These are phyloP conservation scores for Anguilla obscura DNA, from an alignment of 2,797 vertebrate genomes.

Conservation along the genomic window DNA sequence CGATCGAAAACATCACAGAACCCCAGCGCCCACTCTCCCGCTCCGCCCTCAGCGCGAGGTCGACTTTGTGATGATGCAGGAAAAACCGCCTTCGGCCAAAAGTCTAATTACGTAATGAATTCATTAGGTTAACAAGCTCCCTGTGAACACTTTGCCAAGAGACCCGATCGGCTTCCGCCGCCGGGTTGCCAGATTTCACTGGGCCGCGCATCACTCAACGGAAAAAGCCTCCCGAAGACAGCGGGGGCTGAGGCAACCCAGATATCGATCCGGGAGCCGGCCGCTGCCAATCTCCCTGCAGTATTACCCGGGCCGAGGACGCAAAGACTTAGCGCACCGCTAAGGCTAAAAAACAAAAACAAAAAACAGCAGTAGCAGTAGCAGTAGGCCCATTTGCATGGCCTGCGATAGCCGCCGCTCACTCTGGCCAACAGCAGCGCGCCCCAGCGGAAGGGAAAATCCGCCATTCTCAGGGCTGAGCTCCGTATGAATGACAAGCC, in stretches of 20 bases:
- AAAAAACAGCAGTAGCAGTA: background rate
- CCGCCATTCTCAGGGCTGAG: background rate
- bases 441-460: background rate
- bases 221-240: constrained; percentile 29
- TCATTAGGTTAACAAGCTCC: constrained; percentile 8
- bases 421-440: background rate
- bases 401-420: background rate
- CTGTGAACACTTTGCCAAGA: background rate
- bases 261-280: constrained; percentile 45
- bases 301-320: constrained; percentile 44
- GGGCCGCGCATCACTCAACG: background rate
- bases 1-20: too few relatives aligned
- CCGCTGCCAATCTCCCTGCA: constrained; percentile 43
- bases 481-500: background rate
- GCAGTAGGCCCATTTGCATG: background rate
- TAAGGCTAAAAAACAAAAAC: background rate
- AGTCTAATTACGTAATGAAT: constrained; percentile 23
- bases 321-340: background rate
- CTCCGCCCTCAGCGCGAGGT: background rate
- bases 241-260: constrained; percentile 40
- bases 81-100: background rate
- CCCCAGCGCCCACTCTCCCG: background rate
- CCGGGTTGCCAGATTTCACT: constrained; percentile 13
- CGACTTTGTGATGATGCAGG: background rate
- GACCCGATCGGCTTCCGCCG: constrained; percentile 4